Evolutionary conservation across 2,888 invertebrate genomes (phyloP).

Genomic region (Litoditis marina): DNA sequence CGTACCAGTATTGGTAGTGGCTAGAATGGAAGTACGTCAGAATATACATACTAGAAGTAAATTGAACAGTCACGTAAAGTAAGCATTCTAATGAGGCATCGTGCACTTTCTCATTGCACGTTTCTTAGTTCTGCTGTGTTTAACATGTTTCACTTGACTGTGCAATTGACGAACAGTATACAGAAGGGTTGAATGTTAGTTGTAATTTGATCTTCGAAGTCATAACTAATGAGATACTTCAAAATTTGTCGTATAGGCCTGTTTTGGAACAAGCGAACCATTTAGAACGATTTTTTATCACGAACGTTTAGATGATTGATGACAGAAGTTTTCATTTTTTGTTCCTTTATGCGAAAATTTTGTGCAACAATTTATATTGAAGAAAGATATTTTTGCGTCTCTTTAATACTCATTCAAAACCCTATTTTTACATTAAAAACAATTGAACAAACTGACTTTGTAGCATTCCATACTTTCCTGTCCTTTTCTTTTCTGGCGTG

Average conservation of each 20-base stretch:
- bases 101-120: background rate
- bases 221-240: too few relatives aligned
- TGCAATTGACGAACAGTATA: too few relatives aligned
- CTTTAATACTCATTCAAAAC: too few relatives aligned
- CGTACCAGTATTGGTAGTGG: constrained; percentile 12
- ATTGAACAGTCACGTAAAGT: background rate
- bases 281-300: too few relatives aligned
- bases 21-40: too few relatives aligned
- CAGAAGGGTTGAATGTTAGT: too few relatives aligned
- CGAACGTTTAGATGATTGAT: background rate
- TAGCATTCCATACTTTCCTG: constrained; percentile 9
- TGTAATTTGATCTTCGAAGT: too few relatives aligned
- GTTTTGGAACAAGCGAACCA: too few relatives aligned
- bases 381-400: too few relatives aligned
- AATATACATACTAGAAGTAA: background rate
- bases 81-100: background rate
- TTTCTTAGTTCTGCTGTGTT: background rate
- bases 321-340: background rate
- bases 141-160: background rate
- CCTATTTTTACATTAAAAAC: too few relatives aligned
- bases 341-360: background rate
- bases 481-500: constrained; percentile 30
- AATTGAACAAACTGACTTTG: background rate
- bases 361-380: background rate
- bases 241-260: too few relatives aligned